phyloP scores from a whole-genome alignment of 2,113 vertebrate genomes.

The Serilophus lunatus region DNA sequence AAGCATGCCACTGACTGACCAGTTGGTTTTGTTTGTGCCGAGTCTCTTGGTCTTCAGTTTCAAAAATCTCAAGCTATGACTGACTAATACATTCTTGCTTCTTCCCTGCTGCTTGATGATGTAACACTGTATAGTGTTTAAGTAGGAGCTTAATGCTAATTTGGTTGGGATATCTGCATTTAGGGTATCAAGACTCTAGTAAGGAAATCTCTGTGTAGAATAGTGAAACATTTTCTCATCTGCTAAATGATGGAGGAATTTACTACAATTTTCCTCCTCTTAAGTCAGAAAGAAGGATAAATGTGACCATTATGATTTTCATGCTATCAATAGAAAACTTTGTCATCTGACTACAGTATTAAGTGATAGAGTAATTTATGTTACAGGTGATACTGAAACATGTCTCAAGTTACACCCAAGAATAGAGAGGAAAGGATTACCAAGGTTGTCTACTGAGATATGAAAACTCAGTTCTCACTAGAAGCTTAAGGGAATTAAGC shows the following conservation, averaged over 20 bases:
- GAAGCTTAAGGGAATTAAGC: background rate
- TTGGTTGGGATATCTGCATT: background rate
- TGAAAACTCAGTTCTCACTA: background rate
- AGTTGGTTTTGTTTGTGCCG: background rate
- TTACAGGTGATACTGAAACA: background rate
- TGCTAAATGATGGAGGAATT: background rate
- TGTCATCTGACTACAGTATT: background rate
- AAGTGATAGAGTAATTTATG: background rate
- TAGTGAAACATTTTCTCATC: background rate
- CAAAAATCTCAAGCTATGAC: background rate
- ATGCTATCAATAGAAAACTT: background rate
- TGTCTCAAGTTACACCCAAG: background rate
- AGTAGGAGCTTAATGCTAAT: background rate
- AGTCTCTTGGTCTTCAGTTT: background rate
- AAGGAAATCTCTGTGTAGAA: background rate
- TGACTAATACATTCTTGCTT: background rate
- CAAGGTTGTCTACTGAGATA: background rate
- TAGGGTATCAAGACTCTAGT: background rate
- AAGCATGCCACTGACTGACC: background rate
- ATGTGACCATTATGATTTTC: background rate
- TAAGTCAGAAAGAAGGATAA: background rate
- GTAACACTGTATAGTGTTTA: background rate
- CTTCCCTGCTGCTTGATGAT: background rate
- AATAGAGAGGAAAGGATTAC: background rate
- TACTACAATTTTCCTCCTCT: background rate